These are phyloP conservation scores for Cyphomyrmex costatus DNA, from an alignment of 1,140 invertebrate species.

Conservation along the genomic window DNA sequence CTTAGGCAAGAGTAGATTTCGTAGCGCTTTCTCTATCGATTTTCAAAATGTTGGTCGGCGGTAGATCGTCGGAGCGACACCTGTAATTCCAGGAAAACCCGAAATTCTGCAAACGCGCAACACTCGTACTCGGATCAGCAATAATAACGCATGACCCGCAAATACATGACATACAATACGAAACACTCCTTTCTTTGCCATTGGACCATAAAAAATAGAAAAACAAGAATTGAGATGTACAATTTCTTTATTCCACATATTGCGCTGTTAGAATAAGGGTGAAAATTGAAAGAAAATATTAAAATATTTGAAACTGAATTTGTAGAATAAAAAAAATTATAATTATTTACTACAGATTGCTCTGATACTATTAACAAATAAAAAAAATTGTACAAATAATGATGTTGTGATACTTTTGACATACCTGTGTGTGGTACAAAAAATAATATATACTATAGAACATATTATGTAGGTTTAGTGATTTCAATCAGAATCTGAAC, in stretches of 20 bases:
- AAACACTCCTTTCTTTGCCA: too few species aligned
- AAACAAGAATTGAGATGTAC: neutral
- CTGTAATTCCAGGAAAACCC: too few species aligned
- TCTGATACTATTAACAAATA: neutral
- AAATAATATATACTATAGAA: neutral
- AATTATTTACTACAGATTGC: neutral
- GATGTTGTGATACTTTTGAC: neutral
- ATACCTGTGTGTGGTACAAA: neutral
- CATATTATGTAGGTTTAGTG: neutral
- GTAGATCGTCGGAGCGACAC: too few species aligned
- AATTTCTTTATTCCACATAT: neutral
- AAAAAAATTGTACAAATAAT: neutral
- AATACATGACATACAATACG: too few species aligned
- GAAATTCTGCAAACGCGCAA: too few species aligned
- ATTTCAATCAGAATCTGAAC: slow-evolving; percentile 86
- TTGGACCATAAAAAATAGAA: neutral
- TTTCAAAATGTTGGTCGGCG: too few species aligned
- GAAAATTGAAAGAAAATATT: neutral
- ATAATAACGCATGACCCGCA: too few species aligned
- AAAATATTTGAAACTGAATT: neutral
- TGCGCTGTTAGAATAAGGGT: neutral
- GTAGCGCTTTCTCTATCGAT: too few species aligned
- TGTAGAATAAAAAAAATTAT: neutral
- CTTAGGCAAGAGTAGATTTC: too few species aligned
- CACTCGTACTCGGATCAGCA: too few species aligned